A percentile compares a stretch with the other conserved stretches of the same genome.
phyloP scores from a whole-genome alignment of 2,888 invertebrate species.

The Stenodera caucasica region DNA sequence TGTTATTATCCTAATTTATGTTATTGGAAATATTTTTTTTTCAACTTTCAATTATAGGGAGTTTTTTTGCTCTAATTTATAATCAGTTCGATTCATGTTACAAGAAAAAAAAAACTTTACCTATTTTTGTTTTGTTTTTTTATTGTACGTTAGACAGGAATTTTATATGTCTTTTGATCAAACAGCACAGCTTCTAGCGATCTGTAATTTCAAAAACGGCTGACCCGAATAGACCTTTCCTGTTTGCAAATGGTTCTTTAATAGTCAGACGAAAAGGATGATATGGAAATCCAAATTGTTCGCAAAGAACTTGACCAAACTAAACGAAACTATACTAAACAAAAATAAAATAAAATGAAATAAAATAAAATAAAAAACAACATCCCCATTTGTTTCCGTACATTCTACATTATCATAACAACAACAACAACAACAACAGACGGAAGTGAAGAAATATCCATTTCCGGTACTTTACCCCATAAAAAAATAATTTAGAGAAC shows the following conservation, averaged over 20 bases:
- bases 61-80: no score
- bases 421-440: background rate
- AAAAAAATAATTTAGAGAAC: no score
- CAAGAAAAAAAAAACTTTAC: no score
- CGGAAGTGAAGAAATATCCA: background rate
- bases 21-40: no score
- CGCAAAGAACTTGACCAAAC: background rate
- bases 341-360: no score
- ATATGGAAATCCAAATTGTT: slow-evolving; percentile 21
- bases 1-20: no score
- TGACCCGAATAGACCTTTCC: slow-evolving; percentile 25
- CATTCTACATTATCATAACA: background rate
- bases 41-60: no score
- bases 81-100: no score
- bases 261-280: slow-evolving; percentile 15
- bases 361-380: no score
- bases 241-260: slow-evolving; percentile 26
- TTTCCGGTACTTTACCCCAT: background rate
- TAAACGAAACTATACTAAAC: no score
- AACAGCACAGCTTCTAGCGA: slow-evolving; percentile 12
- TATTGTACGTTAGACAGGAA: no score
- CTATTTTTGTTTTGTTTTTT: no score
- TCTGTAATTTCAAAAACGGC: slow-evolving; percentile 30
- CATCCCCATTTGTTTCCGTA: slow-evolving; percentile 9
- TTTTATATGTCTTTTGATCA: slow-evolving; percentile 28